Evolutionary conservation across 2,113 vertebrate genomes (phyloP).

Genomic region (Alligator sinensis): DNA sequence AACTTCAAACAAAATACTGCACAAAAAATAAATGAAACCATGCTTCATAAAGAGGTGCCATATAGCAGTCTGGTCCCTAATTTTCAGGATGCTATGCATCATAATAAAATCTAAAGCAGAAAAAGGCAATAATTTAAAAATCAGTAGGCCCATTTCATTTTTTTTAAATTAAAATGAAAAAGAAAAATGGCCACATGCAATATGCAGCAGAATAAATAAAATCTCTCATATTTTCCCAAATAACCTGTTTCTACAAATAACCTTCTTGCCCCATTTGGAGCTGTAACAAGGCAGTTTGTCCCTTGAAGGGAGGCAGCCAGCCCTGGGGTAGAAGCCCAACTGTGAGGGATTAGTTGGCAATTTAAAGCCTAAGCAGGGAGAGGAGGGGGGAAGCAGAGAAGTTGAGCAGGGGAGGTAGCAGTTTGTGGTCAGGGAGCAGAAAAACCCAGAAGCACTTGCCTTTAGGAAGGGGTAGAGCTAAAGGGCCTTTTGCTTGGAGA

Average conservation of each 20-base stretch:
- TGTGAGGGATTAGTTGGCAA: no score
- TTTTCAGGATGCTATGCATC: background rate
- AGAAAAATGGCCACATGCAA: rapidly evolving
- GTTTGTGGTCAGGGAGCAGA: no score
- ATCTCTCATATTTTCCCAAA: background rate
- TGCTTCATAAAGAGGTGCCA: background rate
- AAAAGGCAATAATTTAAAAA: background rate
- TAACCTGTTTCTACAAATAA: no score
- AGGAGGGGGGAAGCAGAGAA: no score
- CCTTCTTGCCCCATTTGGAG: background rate
- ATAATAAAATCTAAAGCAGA: background rate
- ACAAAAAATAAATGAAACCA: background rate
- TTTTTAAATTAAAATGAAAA: background rate
- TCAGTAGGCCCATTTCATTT: background rate
- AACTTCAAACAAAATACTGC: background rate
- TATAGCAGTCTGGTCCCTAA: background rate
- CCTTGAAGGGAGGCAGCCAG: no score
- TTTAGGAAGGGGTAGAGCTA: no score
- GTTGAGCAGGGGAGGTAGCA: no score
- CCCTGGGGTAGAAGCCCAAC: no score
- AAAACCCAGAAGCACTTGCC: no score
- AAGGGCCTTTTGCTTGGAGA: no score
- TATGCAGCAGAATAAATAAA: background rate
- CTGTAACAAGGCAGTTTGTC: no score
- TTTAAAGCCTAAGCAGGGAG: no score